These are phyloP conservation scores for Anabacerthia variegaticeps DNA, from an alignment of 2,797 vertebrate genomes.

Conservation along the genomic window DNA sequence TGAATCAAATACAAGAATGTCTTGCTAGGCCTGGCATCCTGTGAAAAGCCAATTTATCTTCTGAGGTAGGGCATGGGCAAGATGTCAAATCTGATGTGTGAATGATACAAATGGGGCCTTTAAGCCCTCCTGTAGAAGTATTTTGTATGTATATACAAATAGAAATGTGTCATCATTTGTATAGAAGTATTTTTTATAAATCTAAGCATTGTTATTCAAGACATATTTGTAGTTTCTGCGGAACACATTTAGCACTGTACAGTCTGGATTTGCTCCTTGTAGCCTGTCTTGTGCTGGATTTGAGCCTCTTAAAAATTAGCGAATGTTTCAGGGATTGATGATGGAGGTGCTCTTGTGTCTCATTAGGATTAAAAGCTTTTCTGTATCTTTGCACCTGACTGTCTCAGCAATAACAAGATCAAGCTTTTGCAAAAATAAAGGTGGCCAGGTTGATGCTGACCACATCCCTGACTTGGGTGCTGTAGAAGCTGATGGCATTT, in stretches of 20 bases:
- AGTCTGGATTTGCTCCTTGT: neutral
- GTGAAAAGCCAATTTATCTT: neutral
- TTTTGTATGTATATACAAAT: neutral
- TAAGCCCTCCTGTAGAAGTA: neutral
- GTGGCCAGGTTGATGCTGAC: neutral
- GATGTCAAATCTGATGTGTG: neutral
- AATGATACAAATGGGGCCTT: neutral
- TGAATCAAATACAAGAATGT: neutral
- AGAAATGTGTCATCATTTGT: neutral
- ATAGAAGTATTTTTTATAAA: neutral
- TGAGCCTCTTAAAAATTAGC: neutral
- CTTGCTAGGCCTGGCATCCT: neutral
- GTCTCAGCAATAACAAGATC: neutral
- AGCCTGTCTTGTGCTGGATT: neutral
- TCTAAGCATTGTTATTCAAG: neutral
- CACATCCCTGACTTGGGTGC: fast-evolving
- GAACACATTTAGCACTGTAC: neutral
- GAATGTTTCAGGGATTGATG: neutral
- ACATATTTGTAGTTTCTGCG: neutral
- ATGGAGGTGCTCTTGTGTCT: neutral
- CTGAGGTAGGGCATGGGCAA: neutral
- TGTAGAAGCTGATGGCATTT: fast-evolving
- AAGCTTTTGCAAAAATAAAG: neutral
- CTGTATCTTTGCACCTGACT: neutral
- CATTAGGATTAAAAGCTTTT: neutral